Conservation (phyloP, 2,797 vertebrate species). For the Rachycentron canadum region DNA sequence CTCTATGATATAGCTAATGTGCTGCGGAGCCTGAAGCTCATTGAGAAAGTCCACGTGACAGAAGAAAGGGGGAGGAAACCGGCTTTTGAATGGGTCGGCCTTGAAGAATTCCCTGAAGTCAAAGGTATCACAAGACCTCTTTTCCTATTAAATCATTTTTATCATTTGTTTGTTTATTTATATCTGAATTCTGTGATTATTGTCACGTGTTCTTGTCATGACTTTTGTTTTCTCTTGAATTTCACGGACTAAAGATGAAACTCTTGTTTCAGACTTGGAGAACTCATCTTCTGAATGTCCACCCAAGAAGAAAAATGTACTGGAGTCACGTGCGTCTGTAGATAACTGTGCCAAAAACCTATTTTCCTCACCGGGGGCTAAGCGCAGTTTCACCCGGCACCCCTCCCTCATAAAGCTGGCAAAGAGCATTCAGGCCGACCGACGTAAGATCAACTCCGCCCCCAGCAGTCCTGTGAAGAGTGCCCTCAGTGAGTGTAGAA, state of each 20-base stretch:
- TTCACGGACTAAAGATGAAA: background rate
- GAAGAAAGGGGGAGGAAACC: conserved; percentile 94
- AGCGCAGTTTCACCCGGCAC: conserved; percentile 92
- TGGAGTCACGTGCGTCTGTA: conserved; percentile 78
- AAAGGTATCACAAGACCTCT: conserved; percentile 79
- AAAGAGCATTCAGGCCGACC: conserved; percentile 91
- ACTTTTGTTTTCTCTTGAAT: background rate
- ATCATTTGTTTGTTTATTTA: background rate
- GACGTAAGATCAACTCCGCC: conserved; percentile 94
- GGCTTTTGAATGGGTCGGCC: conserved; percentile 95
- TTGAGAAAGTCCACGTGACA: conserved; percentile 95
- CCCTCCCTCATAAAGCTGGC: conserved; percentile 94
- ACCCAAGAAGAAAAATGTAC: conserved; percentile 55
- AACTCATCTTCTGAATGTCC: conserved; percentile 42
- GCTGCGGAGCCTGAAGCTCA: conserved; percentile 94
- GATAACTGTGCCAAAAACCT: conserved; percentile 96
- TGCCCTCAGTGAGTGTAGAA: conserved; percentile 75
- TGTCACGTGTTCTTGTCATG: background rate
- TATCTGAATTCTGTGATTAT: too few relatives aligned
- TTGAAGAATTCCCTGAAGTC: conserved; percentile 84
- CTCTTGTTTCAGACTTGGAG: conserved; percentile 65
- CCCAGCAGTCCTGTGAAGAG: conserved; percentile 91
- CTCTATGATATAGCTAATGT: conserved; percentile 98
- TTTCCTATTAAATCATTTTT: background rate
- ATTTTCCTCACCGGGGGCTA: conserved; percentile 87